These are phyloP conservation scores for Pectinophora gossypiella DNA, from an alignment of 1,140 invertebrate genomes.

Conservation along the genomic window DNA sequence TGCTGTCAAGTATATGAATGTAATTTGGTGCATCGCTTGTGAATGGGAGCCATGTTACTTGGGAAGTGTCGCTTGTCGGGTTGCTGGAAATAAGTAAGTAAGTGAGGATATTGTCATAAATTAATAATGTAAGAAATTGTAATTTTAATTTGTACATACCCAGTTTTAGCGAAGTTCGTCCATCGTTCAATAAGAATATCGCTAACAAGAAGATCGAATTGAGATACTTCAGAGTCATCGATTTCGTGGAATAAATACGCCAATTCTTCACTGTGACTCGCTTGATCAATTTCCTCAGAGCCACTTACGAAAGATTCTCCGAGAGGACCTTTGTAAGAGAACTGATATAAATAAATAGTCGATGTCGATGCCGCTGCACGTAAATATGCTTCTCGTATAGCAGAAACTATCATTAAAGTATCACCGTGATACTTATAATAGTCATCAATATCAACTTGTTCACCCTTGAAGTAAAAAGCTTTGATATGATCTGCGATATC, in stretches of 20 bases:
- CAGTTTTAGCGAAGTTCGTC: constrained; percentile 59
- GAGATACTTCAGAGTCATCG: constrained; percentile 4
- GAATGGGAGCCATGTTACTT: neutral
- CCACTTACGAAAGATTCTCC: constrained; percentile 28
- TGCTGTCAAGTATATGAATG: neutral
- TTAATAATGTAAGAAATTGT: no score
- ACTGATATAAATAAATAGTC: constrained; percentile 53
- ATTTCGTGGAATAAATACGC: constrained; percentile 49
- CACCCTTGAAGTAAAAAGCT: constrained; percentile 37
- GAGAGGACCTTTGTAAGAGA: constrained; percentile 51
- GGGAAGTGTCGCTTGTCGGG: neutral
- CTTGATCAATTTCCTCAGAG: constrained; percentile 30
- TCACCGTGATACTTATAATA: constrained; percentile 53
- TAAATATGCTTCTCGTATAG: constrained; percentile 47
- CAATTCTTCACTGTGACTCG: constrained; percentile 54
- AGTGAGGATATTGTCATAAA: no score
- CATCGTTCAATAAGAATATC: constrained; percentile 56
- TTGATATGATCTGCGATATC: constrained; percentile 32
- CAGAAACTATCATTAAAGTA: constrained; percentile 55
- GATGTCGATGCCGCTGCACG: constrained; percentile 24
- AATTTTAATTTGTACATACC: constrained; percentile 27
- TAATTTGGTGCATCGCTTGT: neutral
- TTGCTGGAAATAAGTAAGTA: neutral
- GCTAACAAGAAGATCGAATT: constrained; percentile 35
- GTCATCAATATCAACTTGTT: constrained; percentile 29